Evolutionary conservation across 2,888 invertebrate species (phyloP), one percentile per base, ranked within the genome.

Genomic region (Sphaerophoria rueppellii): DNA sequence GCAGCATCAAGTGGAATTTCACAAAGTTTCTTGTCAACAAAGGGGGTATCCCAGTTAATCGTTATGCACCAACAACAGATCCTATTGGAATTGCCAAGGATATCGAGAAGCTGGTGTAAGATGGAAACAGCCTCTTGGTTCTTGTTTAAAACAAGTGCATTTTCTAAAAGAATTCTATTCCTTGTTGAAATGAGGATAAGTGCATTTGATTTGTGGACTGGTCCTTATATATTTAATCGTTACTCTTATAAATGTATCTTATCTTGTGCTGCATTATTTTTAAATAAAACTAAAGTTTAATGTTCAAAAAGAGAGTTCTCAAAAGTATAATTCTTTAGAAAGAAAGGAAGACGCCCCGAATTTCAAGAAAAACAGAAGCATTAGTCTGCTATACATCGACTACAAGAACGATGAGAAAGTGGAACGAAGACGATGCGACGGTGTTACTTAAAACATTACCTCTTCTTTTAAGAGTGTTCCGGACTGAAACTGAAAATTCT

Each of bases 51-150:
- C 92, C 92, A 5, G 74, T 92, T 5, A 89, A 91, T 80, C 91
- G 92, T 43, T 92, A 92, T 88, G 91, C 91, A 57, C 92, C 92
- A n/a, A 92, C 92, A 34, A 92, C 92, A n/a, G 91, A 91, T 89
- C 92, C 92, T 24, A 90, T 91, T 90, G 91, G 91, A 75, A 92
- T 92, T 78, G 87, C 89, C 76, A 91, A 91, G 79, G 91, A 91
- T 79, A 92, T 92, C 86, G 92, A 92, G 76, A 91, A 91, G 69
- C 78, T 91, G 63, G 87, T 92, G 60, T 91, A 89, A 91, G 35
- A 6, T 48, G 72, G 32, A 0, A 24, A 24, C 35, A 32, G 60
- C 69, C 9, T 63, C 16, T n/a, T 73, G 40, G 40, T 48, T 54
- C 50, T 67, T 63, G 54, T 24, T 75, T 55, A 74, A 54, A 37